phyloP scores from a whole-genome alignment of 2,113 vertebrate species.

The Bubo scandiacus region DNA sequence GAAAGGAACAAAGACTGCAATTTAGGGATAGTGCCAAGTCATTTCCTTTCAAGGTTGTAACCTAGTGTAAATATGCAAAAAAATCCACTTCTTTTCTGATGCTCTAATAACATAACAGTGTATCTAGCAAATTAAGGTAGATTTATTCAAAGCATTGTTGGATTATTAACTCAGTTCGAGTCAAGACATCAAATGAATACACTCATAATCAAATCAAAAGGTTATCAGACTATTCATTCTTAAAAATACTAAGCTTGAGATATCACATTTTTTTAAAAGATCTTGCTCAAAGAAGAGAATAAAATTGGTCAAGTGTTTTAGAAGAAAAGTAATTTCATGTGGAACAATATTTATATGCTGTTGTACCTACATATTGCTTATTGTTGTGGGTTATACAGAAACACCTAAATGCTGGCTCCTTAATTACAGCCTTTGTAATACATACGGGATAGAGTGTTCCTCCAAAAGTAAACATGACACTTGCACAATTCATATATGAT shows the following conservation, averaged over 20 bases:
- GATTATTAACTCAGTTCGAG: background rate
- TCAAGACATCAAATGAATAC: background rate
- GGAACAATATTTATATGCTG: background rate
- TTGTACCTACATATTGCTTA: background rate
- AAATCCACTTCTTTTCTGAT: accelerated
- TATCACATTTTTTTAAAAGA: background rate
- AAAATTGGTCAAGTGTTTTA: background rate
- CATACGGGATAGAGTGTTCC: background rate
- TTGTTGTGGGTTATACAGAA: background rate
- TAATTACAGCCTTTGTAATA: background rate
- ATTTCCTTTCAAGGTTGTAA: background rate
- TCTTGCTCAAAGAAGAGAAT: background rate
- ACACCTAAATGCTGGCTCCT: background rate
- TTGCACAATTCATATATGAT: background rate
- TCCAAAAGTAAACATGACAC: background rate
- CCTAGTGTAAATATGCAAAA: background rate
- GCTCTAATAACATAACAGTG: background rate
- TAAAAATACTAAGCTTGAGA: background rate
- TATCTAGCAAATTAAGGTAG: background rate
- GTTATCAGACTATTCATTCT: background rate
- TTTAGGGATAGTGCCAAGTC: background rate
- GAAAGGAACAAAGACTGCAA: background rate
- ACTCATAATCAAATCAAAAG: background rate
- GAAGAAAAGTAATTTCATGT: background rate
- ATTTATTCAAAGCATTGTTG: background rate